A percentile compares a stretch with the other conserved stretches of the same genome.
These are phyloP conservation scores for Labrus mixtus DNA, from an alignment of 2,113 vertebrate species.

Conservation along the genomic window DNA sequence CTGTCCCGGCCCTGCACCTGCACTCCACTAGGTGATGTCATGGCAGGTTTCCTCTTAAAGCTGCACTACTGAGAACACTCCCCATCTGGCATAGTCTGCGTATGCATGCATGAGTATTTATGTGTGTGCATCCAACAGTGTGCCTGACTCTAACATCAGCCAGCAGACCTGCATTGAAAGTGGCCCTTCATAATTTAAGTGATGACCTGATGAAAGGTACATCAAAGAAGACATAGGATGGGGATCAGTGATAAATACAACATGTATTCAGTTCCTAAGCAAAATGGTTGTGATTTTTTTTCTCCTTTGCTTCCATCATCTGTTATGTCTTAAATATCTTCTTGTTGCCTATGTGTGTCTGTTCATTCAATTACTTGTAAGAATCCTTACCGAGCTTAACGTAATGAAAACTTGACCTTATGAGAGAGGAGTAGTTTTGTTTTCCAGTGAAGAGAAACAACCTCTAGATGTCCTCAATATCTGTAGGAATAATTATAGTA, in stretches of 20 bases:
- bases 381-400: slow-evolving; percentile 43
- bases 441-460: slow-evolving; percentile 69
- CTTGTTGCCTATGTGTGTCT: slow-evolving; percentile 45
- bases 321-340: slow-evolving; percentile 24
- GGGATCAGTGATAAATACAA: slow-evolving; percentile 39
- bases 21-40: slow-evolving; percentile 84
- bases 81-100: slow-evolving; percentile 61
- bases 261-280: slow-evolving; percentile 37
- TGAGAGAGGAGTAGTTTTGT: slow-evolving; percentile 45
- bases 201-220: slow-evolving; percentile 61
- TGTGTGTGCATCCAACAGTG: slow-evolving; percentile 68
- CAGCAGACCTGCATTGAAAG: slow-evolving; percentile 57
- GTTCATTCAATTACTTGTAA: slow-evolving; percentile 35
- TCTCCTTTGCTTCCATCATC: slow-evolving; percentile 12
- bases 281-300: slow-evolving; percentile 35
- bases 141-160: slow-evolving; percentile 67
- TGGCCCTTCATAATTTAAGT: slow-evolving; percentile 61
- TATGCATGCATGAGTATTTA: slow-evolving; percentile 52
- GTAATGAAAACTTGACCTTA: slow-evolving; percentile 53
- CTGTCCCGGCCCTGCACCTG: slow-evolving; percentile 83
- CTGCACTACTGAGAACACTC: slow-evolving; percentile 55
- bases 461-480: slow-evolving; percentile 77
- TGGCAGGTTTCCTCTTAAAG: slow-evolving; percentile 82
- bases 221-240: slow-evolving; percentile 54
- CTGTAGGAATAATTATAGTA: slow-evolving; percentile 78